Evolutionary conservation across 92 coral and sea anemone genomes (phyloP).

Genomic region (Zoanthus solanderi): DNA sequence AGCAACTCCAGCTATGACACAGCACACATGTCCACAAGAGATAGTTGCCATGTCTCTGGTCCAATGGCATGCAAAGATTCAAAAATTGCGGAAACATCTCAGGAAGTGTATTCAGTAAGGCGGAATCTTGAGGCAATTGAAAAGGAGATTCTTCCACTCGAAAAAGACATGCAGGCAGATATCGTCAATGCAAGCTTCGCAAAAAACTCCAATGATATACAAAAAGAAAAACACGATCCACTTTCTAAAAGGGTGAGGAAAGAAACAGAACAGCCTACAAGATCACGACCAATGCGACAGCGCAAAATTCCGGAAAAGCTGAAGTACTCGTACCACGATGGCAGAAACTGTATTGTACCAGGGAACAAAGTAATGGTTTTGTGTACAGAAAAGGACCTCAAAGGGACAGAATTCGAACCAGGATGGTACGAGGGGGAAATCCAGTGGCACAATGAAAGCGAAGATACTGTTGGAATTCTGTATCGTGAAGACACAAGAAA

Average conservation of each 20-base stretch:
- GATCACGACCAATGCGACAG: constrained; percentile 27
- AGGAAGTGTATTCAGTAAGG: not conserved
- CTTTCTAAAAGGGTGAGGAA: constrained; percentile 12
- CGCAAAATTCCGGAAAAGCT: constrained; percentile 34
- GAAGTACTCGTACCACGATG: constrained; percentile 16
- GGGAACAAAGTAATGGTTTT: constrained; percentile 45
- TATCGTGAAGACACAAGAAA: constrained; percentile 43
- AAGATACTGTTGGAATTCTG: constrained; percentile 47
- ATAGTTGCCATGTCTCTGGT: constrained; percentile 20
- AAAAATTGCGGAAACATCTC: constrained; percentile 20
- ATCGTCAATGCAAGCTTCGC: constrained; percentile 23
- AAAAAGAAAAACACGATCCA: constrained; percentile 25
- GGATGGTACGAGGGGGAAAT: constrained; percentile 54
- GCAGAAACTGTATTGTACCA: constrained; percentile 22
- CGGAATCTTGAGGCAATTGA: constrained; percentile 30
- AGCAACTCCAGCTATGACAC: constrained; percentile 53
- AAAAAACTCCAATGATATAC: constrained; percentile 17
- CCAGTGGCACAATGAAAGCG: constrained; percentile 39
- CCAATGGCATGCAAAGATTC: constrained; percentile 9
- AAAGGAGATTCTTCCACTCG: constrained; percentile 34
- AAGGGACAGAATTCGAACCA: constrained; percentile 38
- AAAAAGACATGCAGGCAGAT: constrained; percentile 25
- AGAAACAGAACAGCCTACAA: constrained; percentile 2
- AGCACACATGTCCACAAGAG: constrained; percentile 41
- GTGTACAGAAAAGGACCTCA: constrained; percentile 44